Percentiles rank a stretch among this genome's conserved stretches.
phyloP scores from a whole-genome alignment of 2,888 invertebrate species.

The Horisme vitalbata region DNA sequence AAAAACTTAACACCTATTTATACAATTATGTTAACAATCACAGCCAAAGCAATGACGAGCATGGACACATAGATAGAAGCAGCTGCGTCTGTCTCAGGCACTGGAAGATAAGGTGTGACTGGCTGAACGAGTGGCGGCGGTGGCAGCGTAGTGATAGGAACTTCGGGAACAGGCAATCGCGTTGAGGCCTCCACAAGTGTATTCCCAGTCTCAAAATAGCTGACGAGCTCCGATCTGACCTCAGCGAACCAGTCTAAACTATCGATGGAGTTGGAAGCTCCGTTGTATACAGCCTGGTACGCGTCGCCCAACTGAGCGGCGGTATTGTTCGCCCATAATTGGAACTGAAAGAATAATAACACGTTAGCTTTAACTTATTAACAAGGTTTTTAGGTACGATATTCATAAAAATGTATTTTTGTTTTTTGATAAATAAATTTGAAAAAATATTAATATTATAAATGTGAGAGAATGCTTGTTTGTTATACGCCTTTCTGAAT shows the following conservation, averaged over 20 bases:
- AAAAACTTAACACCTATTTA: conserved; percentile 38
- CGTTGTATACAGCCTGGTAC: conserved; percentile 39
- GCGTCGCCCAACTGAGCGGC: conserved; percentile 39
- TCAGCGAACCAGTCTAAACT: conserved; percentile 50
- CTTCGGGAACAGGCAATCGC: conserved; percentile 9
- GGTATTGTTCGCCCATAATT: conserved; percentile 52
- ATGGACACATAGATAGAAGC: conserved; percentile 48
- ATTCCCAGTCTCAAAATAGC: conserved; percentile 49
- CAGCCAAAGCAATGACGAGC: conserved; percentile 43
- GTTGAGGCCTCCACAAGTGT: conserved; percentile 24
- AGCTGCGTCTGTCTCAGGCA: conserved; percentile 46
- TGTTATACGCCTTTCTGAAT: no score
- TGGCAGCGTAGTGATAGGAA: conserved; percentile 29
- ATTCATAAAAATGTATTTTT: no score
- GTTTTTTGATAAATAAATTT: no score
- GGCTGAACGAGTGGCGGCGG: conserved; percentile 43
- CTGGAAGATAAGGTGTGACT: conserved; percentile 49
- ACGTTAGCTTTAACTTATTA: no score
- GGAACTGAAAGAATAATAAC: conserved; percentile 50
- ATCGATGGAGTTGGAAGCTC: conserved; percentile 40
- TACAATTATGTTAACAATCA: conserved; percentile 46
- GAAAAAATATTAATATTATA: no score
- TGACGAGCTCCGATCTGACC: conserved; percentile 45
- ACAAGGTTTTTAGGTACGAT: no score
- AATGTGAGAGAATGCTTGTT: no score